These are phyloP conservation scores for Tor tambroides DNA, from an alignment of 2,113 vertebrate species.

Conservation along the genomic window DNA sequence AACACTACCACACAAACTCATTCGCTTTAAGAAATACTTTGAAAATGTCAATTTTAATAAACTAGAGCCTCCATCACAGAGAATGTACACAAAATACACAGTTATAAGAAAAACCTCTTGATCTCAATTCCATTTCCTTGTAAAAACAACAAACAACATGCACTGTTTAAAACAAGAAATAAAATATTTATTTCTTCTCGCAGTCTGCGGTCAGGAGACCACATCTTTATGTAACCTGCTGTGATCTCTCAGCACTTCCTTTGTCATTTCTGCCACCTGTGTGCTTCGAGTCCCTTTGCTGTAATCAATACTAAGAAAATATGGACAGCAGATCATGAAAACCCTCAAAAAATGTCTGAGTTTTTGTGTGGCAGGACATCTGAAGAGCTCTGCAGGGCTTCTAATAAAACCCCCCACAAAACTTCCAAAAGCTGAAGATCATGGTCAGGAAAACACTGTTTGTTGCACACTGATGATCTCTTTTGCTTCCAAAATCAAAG, in stretches of 20 bases:
- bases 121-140: background rate
- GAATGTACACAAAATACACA: background rate
- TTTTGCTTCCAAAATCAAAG: background rate
- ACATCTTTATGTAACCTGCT: background rate
- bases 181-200: background rate
- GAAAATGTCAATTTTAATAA: background rate
- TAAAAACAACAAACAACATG: background rate
- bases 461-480: background rate
- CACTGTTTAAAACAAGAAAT: background rate
- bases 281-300: background rate
- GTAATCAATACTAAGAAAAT: background rate
- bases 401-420: background rate
- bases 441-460: too few relatives aligned
- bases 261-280: background rate
- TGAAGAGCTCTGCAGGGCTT: background rate
- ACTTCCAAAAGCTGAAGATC: background rate
- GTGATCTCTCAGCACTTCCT: background rate
- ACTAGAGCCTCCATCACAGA: background rate
- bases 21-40: background rate
- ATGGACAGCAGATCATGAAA: background rate
- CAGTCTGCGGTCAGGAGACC: background rate
- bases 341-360: background rate
- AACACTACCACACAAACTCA: background rate
- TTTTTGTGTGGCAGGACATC: conserved; percentile 1
- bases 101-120: background rate